phyloP scores from a whole-genome alignment of 2,113 vertebrate species.

The Ochotona princeps region DNA sequence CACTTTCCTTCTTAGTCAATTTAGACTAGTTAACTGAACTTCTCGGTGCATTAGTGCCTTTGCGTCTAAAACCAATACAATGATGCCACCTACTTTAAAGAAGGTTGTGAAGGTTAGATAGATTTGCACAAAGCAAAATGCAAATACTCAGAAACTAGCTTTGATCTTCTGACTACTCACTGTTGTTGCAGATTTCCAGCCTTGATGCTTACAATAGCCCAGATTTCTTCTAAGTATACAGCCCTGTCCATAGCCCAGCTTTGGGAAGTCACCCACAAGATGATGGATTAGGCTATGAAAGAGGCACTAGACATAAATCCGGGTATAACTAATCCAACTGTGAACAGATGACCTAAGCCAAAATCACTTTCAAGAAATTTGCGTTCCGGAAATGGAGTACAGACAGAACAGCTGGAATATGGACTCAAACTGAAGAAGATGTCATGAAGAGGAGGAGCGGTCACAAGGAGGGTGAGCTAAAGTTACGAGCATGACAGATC shows the following conservation, averaged over 20 bases:
- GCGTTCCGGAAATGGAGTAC: background rate
- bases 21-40: background rate
- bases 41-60: background rate
- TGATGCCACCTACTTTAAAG: background rate
- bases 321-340: background rate
- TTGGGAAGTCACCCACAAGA: background rate
- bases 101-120: background rate
- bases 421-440: background rate
- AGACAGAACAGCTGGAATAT: background rate
- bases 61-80: background rate
- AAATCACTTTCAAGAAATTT: background rate
- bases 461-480: background rate
- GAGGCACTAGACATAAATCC: background rate
- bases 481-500: background rate
- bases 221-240: background rate
- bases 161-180: background rate
- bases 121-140: background rate
- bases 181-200: background rate
- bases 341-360: background rate
- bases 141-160: slow-evolving; percentile 8
- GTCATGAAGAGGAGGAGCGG: background rate
- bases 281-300: background rate
- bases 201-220: background rate
- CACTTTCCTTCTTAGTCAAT: background rate
- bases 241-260: background rate